Base-by-base conservation (phyloP, 2,888 invertebrate genomes). In the Cerceris rybyensis region DNA sequence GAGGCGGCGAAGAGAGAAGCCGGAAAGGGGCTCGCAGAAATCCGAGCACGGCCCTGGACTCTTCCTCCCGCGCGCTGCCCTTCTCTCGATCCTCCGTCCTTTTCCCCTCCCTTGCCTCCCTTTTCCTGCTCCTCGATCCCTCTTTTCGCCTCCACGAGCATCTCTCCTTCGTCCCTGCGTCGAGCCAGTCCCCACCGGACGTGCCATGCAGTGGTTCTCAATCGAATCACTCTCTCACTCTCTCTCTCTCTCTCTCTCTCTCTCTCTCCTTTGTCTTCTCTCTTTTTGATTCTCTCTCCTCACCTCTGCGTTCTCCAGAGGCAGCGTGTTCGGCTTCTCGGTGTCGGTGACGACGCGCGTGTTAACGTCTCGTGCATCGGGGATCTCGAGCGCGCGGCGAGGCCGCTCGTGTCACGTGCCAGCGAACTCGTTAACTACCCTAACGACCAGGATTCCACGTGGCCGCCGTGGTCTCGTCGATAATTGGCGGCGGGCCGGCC, bases 391-490 rank as follows among this genome's bases (percentile, higher is more conserved):
- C 81, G 41, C 52, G 46, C 52, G 73, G 67, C 80, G 82, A 78
- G 78, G 70, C 68, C 72, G 69, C 75, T 66, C 80, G 82, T 87
- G 89, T 90, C 90, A 90, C 89, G 90, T 90, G 90, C 90, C 90
- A 81, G 86, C 85, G 84, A 87, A 90, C 90, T 90, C 89, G 89
- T 90, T 90, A 90, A 90, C 89, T 83, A 86, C 89, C 90, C 90
- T 90, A 90, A 90, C 89, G 89, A 90, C 86, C 90, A 84, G 82
- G 86, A 88, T 88, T 90, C 90, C 89, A 87, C 90, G 88, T 88
- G 87, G 88, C 88, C 85, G 82, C 77, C 86, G 88, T 83, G 87
- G 88, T 88, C 87, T 87, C 84, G 82, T 85, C 88, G 87, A 89
- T 89, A 90, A 90, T 90, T 90, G 89, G 87, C 87, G 84, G 74